Conservation (phyloP, 2,888 invertebrate species). For the Achlya flavicornis region DNA sequence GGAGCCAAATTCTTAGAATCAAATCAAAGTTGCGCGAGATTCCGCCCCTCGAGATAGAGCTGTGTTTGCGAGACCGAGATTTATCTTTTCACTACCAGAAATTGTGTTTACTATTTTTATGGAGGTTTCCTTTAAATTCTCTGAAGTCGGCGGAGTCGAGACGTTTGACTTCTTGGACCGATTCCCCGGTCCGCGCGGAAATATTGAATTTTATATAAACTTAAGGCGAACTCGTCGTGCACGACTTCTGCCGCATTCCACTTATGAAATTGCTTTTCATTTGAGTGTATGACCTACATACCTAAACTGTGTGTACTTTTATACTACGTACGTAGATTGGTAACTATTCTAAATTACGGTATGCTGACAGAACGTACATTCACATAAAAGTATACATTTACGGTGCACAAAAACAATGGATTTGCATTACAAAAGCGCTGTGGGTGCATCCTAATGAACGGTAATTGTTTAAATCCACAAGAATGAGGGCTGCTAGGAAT, state of each 20-base stretch:
- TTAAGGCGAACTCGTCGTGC: conserved; percentile 43
- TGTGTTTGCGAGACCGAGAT: conserved; percentile 63
- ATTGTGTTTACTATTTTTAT: conserved; percentile 74
- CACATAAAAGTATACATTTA: conserved; percentile 19
- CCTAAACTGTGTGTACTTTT: background rate
- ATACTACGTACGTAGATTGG: background rate
- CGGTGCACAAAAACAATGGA: conserved; percentile 62
- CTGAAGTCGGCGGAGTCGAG: conserved; percentile 39
- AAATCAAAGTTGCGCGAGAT: conserved; percentile 70
- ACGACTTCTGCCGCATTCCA: conserved; percentile 45
- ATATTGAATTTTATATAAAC: conserved; percentile 67
- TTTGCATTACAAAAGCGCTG: conserved; percentile 69
- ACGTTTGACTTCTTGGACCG: conserved; percentile 44
- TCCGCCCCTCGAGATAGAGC: conserved; percentile 54
- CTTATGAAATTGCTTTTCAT: conserved; percentile 61
- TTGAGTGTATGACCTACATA: conserved; percentile 24
- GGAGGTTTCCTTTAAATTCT: conserved; percentile 56
- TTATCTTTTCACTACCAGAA: conserved; percentile 66
- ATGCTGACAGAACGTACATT: conserved; percentile 7
- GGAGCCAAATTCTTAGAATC: conserved; percentile 63
- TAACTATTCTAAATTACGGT: conserved; percentile 25
- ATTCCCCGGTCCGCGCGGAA: conserved; percentile 35
- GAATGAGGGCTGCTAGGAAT: conserved; percentile 51
- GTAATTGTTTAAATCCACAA: conserved; percentile 75
- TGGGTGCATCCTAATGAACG: conserved; percentile 69